These are phyloP conservation scores for Phyllostomus discolor DNA, from an alignment of 2,113 vertebrate species.

Conservation along the genomic window DNA sequence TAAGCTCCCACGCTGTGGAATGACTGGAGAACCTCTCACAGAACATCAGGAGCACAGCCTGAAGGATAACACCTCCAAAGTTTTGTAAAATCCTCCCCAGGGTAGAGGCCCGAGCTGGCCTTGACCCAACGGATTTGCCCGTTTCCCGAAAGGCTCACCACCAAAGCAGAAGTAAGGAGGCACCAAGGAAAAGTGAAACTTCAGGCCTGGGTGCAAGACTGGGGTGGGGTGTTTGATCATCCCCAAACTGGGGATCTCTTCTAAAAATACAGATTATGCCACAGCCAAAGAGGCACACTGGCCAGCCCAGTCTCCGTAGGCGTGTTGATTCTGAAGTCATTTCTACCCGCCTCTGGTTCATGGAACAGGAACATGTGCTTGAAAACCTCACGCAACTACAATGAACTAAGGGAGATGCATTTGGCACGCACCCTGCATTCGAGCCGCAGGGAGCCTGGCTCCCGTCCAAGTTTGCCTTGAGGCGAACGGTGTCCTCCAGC, in stretches of 20 bases:
- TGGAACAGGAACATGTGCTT: not conserved
- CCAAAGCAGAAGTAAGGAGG: not conserved
- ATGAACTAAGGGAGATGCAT: not conserved
- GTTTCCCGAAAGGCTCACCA: not conserved
- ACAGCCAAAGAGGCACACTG: not conserved
- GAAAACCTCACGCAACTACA: not conserved
- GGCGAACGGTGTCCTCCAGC: not conserved
- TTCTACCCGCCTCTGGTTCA: not conserved
- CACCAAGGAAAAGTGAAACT: not conserved
- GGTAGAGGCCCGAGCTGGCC: not conserved
- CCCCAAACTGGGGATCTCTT: not conserved
- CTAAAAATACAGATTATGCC: conserved; percentile 46
- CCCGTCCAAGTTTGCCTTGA: not conserved
- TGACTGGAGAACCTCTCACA: not conserved
- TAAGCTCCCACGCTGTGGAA: not conserved
- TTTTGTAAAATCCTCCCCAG: not conserved
- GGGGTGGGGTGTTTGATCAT: not conserved
- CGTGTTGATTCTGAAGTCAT: not conserved
- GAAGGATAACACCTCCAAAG: not conserved
- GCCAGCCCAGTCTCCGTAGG: not conserved
- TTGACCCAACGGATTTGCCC: not conserved
- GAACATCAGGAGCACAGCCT: not conserved
- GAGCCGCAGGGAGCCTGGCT: not conserved
- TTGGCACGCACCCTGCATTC: not conserved
- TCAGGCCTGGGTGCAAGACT: not conserved